Evolutionary conservation across 2,797 vertebrate species (phyloP), one percentile per base, ranked within the genome.

Genomic region (Cottoperca gobio): DNA sequence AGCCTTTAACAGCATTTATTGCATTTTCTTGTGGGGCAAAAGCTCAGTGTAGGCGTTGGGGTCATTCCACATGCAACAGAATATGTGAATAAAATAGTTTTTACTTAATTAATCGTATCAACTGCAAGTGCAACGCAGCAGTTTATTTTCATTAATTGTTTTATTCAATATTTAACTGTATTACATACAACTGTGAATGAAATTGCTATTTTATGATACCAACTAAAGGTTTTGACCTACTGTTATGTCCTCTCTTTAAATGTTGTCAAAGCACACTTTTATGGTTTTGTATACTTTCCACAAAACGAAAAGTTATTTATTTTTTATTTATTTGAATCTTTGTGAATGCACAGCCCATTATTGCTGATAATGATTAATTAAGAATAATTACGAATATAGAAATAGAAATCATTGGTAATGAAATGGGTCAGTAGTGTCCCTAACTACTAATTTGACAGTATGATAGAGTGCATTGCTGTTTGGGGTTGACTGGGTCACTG

Each of bases 231-330:
- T 42, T 50, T 16, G 13, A 58, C 40, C 10, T 40, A 40, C 40
- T 40, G 17, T 19, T 10, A 5, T 11, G 3, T 39, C 13, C 16
- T 28, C 6, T 42, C 37, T 42, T 12, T 40, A 16, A 31, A 31
- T 59, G 42, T 59, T 58, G 14, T 17, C 23, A 50, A 39, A 65
- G 62, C 21, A 40, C 23, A 52, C 28, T 54, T n/a, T 28, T 54
- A 33, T 19, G 52, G 52, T n/a, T 53, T 52, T 53, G 14, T 24
- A 26, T 48, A 21, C 39, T 28, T 16, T 17, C 3, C 48, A 52
- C 11, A 35, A 35, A 63, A 62, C 3, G n/a, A n/a, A n/a, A n/a
- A n/a, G n/a, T n/a, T n/a, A n/a, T n/a, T n/a, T n/a, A n/a, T n/a
- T n/a, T n/a, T n/a, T n/a, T n/a, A n/a, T n/a, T n/a, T n/a, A n/a